A percentile compares a stretch with the other conserved stretches of the same genome.
phyloP scores from a whole-genome alignment of 2,797 vertebrate genomes.

The Telmatherina bonti region DNA sequence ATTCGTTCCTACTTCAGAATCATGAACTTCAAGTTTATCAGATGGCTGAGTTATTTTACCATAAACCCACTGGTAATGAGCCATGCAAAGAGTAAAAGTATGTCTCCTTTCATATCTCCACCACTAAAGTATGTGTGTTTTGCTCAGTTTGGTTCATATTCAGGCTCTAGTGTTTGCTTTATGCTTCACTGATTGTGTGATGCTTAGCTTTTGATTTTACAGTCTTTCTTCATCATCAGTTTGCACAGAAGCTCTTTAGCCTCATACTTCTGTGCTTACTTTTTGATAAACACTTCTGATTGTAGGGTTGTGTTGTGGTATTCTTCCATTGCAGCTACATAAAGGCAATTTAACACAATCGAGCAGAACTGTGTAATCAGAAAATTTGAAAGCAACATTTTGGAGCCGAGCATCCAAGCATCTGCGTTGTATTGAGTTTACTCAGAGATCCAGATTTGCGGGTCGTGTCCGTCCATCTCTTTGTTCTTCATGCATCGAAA shows the following conservation, averaged over 20 bases:
- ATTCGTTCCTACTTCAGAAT: conserved; percentile 72
- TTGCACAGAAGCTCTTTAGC: conserved; percentile 33
- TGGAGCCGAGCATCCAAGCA: background rate
- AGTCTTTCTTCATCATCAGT: conserved; percentile 22
- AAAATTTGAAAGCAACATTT: conserved; percentile 10
- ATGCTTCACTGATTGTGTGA: conserved; percentile 39
- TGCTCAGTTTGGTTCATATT: conserved; percentile 43
- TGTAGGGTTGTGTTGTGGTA: conserved; percentile 29
- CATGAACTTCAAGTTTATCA: conserved; percentile 73
- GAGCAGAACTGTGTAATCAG: conserved; percentile 11
- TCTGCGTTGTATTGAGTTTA: background rate
- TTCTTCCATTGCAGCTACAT: conserved; percentile 28
- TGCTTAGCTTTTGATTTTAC: conserved; percentile 57
- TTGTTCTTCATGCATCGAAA: background rate
- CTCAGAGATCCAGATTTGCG: background rate
- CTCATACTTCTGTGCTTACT: conserved; percentile 30
- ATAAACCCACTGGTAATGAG: conserved; percentile 74
- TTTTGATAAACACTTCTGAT: conserved; percentile 55
- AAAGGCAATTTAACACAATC: conserved; percentile 21
- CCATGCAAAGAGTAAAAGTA: conserved; percentile 63
- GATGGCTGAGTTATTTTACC: conserved; percentile 77
- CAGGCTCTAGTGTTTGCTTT: conserved; percentile 46
- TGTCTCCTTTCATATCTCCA: conserved; percentile 68
- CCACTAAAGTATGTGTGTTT: conserved; percentile 51
- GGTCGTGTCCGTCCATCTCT: background rate